Base-by-base conservation (phyloP, 2,797 vertebrate species). In the Silurus lanzhouensis region DNA sequence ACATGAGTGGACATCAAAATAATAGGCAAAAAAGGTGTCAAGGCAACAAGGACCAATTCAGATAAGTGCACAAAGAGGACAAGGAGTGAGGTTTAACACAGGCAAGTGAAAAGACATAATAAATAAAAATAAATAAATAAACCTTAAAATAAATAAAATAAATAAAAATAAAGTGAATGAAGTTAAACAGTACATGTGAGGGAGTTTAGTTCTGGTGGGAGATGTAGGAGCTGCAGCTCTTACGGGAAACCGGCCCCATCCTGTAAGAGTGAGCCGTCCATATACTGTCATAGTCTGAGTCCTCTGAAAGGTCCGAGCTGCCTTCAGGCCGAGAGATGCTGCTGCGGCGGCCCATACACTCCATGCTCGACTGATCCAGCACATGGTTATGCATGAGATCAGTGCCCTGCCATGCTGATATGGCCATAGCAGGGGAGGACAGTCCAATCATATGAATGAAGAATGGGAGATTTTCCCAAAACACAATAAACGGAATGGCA, bases 341-440 rank as follows among this genome's bases (percentile, higher is more conserved):
- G 95, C 96, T 96, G 93, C 95, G 96, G 93, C 94, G 96, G 89
- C 95, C 95, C 94, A 95, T 93, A 91, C 96, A 93, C 92, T 97
- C 96, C 96, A 96, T 94, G 94, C 97, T 96, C 94, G 95, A 96
- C 93, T 99, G 97, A 92, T 96, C 97, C 93, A 99, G 95, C 93
- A 99, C 98, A 86, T 99, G 98, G 96, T 99, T 99, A 95, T 99
- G 98, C 98, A 99, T 99, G 96, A 99, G 97, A 95, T 99, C 98
- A 94, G 98, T 99, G 94, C 98, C 98, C 95, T 99, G 98, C 98
- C 98, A 99, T 93, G 98, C 98, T 99, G 96, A 38, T 79, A 72
- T 57, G 68, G 81, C 12, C 63, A 88, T 89, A 89, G 72, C 84
- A 80, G 85, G 5, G 81, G n/a, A 90, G 75, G 68, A 76, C 71